Conservation (phyloP, 2,797 vertebrate genomes). For the Urophycis tenuis region DNA sequence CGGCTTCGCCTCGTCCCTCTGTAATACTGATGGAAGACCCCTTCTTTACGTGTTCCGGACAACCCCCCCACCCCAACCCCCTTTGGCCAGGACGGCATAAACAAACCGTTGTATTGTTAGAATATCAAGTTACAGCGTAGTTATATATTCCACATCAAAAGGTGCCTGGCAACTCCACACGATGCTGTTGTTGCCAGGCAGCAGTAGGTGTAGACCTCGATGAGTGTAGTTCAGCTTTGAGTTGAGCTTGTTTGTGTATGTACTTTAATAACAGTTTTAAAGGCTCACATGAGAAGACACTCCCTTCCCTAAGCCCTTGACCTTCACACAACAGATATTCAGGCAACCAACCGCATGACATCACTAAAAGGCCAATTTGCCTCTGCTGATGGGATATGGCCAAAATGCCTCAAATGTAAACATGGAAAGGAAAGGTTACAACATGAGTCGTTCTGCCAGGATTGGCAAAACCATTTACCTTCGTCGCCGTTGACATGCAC, state of each 20-base stretch:
- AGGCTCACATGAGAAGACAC: neutral
- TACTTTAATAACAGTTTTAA: neutral
- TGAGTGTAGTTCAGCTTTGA: neutral
- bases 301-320: neutral
- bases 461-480: neutral
- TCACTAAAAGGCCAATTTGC: neutral
- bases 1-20: neutral
- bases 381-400: neutral
- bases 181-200: neutral
- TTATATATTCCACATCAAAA: conserved; percentile 13
- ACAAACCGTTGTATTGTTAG: conserved; percentile 31
- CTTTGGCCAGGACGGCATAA: neutral
- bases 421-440: neutral
- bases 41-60: too few relatives aligned
- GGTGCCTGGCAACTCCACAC: conserved; percentile 9
- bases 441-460: neutral
- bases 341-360: neutral
- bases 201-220: neutral
- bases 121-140: conserved; percentile 44
- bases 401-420: too few relatives aligned
- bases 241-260: neutral
- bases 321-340: neutral
- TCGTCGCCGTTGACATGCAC: neutral
- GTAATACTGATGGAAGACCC: too few relatives aligned
- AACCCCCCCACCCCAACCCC: too few relatives aligned